Evolutionary conservation across 2,797 vertebrate genomes (phyloP), one percentile per base, ranked within the genome.

Genomic region (Amphiprion clarkii): DNA sequence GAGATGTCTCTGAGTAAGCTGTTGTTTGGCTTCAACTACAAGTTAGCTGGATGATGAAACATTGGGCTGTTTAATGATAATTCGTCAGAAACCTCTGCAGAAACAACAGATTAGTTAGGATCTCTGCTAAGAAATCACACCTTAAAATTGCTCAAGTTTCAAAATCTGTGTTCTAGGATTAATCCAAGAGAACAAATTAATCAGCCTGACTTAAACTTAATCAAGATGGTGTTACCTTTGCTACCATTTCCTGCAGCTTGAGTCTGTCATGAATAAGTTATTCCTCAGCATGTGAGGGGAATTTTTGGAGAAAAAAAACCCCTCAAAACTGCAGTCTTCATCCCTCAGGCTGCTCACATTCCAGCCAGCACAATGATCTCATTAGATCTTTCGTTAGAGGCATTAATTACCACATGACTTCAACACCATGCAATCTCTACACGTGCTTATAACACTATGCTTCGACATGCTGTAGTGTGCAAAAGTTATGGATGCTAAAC

Each of bases 1-100:
- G 63, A 74, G 63, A 84, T 72, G 46, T 69, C 61, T 90, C 80
- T 83, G 71, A 44, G 71, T 65, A 67, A 72, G 69, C 73, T 67
- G 71, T 75, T 71, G 44, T 83, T 66, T 62, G 21, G 57, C 68
- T 42, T 60, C 36, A 78, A 61, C 61, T 76, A 62, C 16, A 71
- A 61, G 59, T 69, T 64, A n/a, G 48, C 59, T 55, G 19, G 60
- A 57, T 74, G 21, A 75, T 77, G n/a, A 81, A 76, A 81, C 67
- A 72, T 39, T n/a, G 6, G 19, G 2, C 62, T 67, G 12, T 65
- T 61, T 36, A 69, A 75, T 23, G 17, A 56, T 7, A 1, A 52
- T 67, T 63, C 13, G 40, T n/a, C 8, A n/a, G n/a, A 21, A 9
- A 49, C 82, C 80, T 79, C 81, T 83, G 85, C 67, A 74, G 36